Evolutionary conservation across 2,797 vertebrate species (phyloP).

Genomic region (Heterohyrax brucei): DNA sequence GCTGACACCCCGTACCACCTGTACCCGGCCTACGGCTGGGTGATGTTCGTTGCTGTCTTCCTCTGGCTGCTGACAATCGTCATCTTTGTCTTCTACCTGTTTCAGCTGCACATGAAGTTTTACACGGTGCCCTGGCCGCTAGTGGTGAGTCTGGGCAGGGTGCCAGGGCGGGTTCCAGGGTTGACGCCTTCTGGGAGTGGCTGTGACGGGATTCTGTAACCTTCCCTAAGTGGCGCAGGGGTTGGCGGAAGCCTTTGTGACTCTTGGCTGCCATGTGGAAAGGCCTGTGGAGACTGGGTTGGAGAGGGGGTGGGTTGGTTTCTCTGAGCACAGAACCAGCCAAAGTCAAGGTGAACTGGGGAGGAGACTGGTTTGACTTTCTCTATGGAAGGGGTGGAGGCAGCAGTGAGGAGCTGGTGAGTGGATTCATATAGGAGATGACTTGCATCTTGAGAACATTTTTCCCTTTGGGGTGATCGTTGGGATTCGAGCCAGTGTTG

Average conservation of each 20-base stretch:
- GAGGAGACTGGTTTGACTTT: neutral
- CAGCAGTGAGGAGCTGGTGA: neutral
- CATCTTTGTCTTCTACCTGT: constrained; percentile 93
- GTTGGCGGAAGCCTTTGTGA: neutral
- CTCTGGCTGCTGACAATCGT: constrained; percentile 95
- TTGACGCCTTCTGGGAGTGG: neutral
- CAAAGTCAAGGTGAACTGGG: neutral
- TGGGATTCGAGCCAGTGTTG: neutral
- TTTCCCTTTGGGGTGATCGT: neutral
- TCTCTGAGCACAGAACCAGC: neutral
- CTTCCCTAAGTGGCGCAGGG: neutral
- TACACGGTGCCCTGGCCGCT: constrained; percentile 93
- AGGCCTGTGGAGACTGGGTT: neutral
- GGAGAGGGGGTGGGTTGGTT: too few relatives aligned
- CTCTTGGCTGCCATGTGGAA: neutral
- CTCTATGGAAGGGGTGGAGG: neutral
- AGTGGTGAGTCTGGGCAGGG: constrained; percentile 90
- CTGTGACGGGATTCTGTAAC: neutral
- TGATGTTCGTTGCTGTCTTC: constrained; percentile 96
- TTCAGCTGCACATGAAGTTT: constrained; percentile 89
- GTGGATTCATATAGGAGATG: neutral
- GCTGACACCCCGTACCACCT: constrained; percentile 86
- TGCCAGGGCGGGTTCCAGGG: neutral
- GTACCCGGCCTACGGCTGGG: constrained; percentile 93
- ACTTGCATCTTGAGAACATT: neutral